These are phyloP conservation scores for Paralvinella palmiformis DNA, from an alignment of 1,140 invertebrate genomes.

Conservation along the genomic window DNA sequence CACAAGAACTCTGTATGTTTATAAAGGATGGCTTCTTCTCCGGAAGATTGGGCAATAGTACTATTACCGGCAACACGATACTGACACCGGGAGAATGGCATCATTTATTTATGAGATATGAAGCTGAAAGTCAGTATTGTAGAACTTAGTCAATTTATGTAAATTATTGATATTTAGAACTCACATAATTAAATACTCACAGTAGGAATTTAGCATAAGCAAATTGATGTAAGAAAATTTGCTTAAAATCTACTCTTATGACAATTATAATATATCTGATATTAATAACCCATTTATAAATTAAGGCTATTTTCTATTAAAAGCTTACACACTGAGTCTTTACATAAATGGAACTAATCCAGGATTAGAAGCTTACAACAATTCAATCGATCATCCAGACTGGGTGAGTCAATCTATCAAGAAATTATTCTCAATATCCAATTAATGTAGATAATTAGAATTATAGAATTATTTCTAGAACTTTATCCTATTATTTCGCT, in stretches of 20 bases:
- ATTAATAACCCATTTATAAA: too few relatives aligned
- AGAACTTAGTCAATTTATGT: not conserved
- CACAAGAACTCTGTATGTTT: constrained; percentile 23
- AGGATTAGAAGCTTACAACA: too few relatives aligned
- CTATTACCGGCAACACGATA: not conserved
- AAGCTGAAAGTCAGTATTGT: constrained; percentile 9
- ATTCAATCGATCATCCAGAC: not conserved
- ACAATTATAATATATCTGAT: not conserved
- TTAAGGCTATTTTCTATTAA: too few relatives aligned
- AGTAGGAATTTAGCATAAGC: not conserved
- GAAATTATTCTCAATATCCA: too few relatives aligned
- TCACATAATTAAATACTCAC: not conserved
- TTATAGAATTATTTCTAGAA: too few relatives aligned
- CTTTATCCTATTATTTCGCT: too few relatives aligned
- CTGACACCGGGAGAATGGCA: not conserved
- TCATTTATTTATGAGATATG: constrained; percentile 2
- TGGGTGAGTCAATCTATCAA: not conserved
- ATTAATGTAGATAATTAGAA: too few relatives aligned
- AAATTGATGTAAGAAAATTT: not conserved
- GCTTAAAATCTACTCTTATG: not conserved
- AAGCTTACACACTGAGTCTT: too few relatives aligned
- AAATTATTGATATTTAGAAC: not conserved
- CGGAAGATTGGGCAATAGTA: not conserved
- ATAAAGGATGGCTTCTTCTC: constrained; percentile 21
- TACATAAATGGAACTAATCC: too few relatives aligned